Base-by-base conservation (phyloP, 2,888 invertebrate genomes). In the Stenchaetothrips biformis region DNA sequence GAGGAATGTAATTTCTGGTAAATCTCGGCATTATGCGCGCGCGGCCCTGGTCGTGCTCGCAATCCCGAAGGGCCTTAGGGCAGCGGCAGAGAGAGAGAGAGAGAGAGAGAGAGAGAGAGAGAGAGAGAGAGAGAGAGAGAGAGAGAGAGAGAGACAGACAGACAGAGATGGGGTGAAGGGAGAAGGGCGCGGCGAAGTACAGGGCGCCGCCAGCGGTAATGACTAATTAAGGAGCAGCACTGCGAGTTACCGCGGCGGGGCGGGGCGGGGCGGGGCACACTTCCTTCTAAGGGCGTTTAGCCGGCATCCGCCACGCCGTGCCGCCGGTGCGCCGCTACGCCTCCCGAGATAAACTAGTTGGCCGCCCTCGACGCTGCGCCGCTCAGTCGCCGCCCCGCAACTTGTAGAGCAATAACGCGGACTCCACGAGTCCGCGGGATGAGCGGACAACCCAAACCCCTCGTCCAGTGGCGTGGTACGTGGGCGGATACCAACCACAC, bases 161-260 rank as follows among this genome's bases (percentile, higher is more conserved):
- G 49, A 49, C 49, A 18, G 62, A 6, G 62, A 9, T 13, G 7
- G 62, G n/a, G 62, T 13, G 62, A 7, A 21, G 67, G n/a, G 67
- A 11, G 25, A 11, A 11, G 67, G 21, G 67, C 21, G 67, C 67
- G 18, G 53, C 53, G 18, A 53, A 53, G 13, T 53, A 53, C 53
- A 53, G 18, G 53, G 53, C 53, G 53, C 53, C 53, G 53, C 53
- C 21, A 74, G 67, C 67, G 67, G 67, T 74, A 74, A 74, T 74
- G 67, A 74, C 67, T 74, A 74, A 74, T 74, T 74, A 74, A 74
- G 67, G 67, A 25, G 67, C 67, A 74, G 67, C 67, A 74, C 25
- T 74, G 67, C 67, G 59, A 59, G 59, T 59, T 59, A 59, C 59
- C 59, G 67, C 67, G 67, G 67, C 1, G 67, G 8, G 67, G 67